Evolutionary conservation across 2,888 invertebrate species (phyloP), one percentile per base, ranked within the genome.

Genomic region (Onchidella celtica): DNA sequence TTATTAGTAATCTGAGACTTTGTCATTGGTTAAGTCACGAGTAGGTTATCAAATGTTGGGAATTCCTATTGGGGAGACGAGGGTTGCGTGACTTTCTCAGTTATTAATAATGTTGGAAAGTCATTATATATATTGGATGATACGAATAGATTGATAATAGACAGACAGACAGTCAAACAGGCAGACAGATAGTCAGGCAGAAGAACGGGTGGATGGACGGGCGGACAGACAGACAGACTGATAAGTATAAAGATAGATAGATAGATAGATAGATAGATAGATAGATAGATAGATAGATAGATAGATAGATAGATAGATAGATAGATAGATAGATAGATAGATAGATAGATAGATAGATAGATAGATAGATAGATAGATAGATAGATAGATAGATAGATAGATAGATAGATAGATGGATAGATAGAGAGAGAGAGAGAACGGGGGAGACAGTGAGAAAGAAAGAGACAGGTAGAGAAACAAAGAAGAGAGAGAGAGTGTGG

Each of bases 301-400:
- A 70, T 40, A 70, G 40, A 40, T 3, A 40, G 70, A 70, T 24
- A 47, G 24, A 70, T 14, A 68, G 36, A 68, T 11, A 68, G 38
- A 68, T 24, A 27, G 27, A 63, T 11, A 63, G 63, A 63, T 24
- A 63, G 63, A 63, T 24, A 63, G 27, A 63, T 6, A 63, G 29
- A 63, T 14, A 27, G 63, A n/a, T 24, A 63, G 2, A 3, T 6
- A 47, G 47, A 47, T 6, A 47, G 47, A 32, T 27, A 47, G 9
- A 47, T 47, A 47, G 9, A 47, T 17, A 47, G 6, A 6, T 6
- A 47, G 47, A 47, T 6, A 47, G 17, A 47, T 6, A 6, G 47
- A 47, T 6, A 47, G 47, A 47, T 6, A 47, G 47, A 47, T 6
- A 47, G 47, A 47, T 6, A 47, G 6, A 47, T 6, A 47, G 6